These are phyloP conservation scores for Atrina japonica DNA, from an alignment of 2,888 invertebrate species.

Conservation along the genomic window DNA sequence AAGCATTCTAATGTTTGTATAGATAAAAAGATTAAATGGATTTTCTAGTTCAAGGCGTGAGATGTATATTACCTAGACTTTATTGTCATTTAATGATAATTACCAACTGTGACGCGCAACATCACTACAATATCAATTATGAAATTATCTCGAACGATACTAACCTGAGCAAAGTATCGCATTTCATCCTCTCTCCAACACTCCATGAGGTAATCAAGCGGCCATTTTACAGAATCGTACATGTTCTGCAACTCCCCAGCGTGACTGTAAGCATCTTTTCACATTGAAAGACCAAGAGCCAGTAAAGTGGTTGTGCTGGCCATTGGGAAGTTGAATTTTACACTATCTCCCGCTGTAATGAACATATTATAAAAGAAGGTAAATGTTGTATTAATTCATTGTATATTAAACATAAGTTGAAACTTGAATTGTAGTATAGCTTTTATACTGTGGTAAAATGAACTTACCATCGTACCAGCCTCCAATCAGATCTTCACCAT, in stretches of 20 bases:
- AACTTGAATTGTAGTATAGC: too few species aligned
- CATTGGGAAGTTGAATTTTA: constrained; percentile 63
- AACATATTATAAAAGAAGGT: neutral
- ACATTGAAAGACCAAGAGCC: constrained; percentile 52
- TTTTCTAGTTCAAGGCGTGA: too few species aligned
- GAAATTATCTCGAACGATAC: neutral
- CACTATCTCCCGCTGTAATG: constrained; percentile 57
- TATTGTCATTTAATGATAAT: too few species aligned
- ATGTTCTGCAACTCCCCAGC: constrained; percentile 59
- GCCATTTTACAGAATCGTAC: constrained; percentile 82
- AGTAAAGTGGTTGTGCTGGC: constrained; percentile 52
- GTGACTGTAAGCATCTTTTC: constrained; percentile 51
- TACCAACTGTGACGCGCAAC: too few species aligned
- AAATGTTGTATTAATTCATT: neutral
- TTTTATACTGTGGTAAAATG: too few species aligned
- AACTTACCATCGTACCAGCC: constrained; percentile 75
- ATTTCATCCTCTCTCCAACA: constrained; percentile 49
- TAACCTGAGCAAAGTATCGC: constrained; percentile 55
- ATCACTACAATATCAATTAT: neutral
- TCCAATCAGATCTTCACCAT: constrained; percentile 70
- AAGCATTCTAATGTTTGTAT: too few species aligned
- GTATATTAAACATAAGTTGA: neutral
- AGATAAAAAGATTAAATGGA: too few species aligned
- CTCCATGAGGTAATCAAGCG: constrained; percentile 84
- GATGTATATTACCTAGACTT: too few species aligned